These are phyloP conservation scores for Amniataba percoides DNA, from an alignment of 2,797 vertebrate genomes.

Conservation along the genomic window DNA sequence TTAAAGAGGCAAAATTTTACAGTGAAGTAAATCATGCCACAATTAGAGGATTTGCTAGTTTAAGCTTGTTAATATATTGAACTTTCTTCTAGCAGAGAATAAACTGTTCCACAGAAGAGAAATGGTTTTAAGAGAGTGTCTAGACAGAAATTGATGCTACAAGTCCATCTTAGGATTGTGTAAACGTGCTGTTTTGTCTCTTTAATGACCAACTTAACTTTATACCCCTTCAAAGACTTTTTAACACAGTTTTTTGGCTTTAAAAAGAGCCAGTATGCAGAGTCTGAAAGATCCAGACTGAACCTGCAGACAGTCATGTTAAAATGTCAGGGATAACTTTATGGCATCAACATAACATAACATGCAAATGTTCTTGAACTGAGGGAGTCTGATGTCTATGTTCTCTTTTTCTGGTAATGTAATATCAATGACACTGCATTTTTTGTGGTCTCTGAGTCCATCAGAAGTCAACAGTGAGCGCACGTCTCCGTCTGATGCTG, in stretches of 20 bases:
- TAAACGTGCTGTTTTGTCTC: neutral
- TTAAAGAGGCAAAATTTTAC: neutral
- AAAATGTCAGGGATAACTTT: neutral
- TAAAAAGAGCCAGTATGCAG: neutral
- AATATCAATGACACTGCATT: constrained; percentile 32
- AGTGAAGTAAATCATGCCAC: neutral
- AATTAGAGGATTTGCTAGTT: neutral
- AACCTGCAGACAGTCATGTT: constrained; percentile 1
- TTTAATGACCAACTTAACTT: neutral
- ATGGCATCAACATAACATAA: neutral
- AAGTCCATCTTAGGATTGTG: neutral
- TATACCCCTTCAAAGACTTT: neutral
- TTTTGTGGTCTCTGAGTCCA: constrained; percentile 32
- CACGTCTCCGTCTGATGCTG: constrained; percentile 28
- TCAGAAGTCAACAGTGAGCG: constrained; percentile 33
- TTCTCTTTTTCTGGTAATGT: neutral
- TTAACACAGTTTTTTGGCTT: neutral
- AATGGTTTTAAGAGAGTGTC: neutral
- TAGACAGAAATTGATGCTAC: neutral
- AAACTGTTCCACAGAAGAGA: no score
- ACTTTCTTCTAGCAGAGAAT: neutral
- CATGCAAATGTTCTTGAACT: neutral
- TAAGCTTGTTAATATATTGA: no score
- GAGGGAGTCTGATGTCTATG: neutral
- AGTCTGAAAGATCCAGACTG: neutral